Percentiles rank a stretch among this genome's conserved stretches.
Evolutionary conservation across 2,113 vertebrate genomes (phyloP).

Genomic region (Gopherus evgoodei): DNA sequence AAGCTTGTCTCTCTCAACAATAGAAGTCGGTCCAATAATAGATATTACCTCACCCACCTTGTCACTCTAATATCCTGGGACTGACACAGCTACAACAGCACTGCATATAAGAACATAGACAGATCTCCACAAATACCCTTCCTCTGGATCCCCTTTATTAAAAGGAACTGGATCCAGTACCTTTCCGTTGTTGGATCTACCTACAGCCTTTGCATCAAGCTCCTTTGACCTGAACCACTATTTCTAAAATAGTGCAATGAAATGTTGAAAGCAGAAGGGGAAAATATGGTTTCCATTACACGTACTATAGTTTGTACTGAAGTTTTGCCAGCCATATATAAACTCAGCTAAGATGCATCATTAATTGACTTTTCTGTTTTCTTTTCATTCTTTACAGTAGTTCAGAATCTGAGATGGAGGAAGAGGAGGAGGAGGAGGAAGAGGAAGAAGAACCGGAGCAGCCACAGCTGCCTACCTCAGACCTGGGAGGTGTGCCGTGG

Average conservation of each 20-base stretch:
- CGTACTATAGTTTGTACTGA: not conserved
- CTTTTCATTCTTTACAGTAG: conserved; percentile 81
- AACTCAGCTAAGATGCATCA: not conserved
- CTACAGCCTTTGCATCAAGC: not conserved
- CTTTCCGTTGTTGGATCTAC: not conserved
- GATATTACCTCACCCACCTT: not conserved
- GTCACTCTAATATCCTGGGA: too few species aligned
- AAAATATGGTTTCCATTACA: not conserved
- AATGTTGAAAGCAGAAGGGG: not conserved
- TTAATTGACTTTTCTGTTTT: not conserved
- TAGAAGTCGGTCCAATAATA: too few species aligned
- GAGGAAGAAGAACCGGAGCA: conserved; percentile 76
- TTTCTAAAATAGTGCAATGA: not conserved
- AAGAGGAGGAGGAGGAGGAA: conserved; percentile 83
- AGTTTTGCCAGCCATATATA: not conserved
- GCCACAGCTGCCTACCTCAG: conserved; percentile 79
- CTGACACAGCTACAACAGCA: too few species aligned
- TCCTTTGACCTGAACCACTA: not conserved
- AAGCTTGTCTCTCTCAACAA: too few species aligned
- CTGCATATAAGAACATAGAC: not conserved
- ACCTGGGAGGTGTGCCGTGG: conserved; percentile 94
- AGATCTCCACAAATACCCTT: not conserved
- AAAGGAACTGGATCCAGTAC: not conserved
- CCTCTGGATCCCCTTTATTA: not conserved
- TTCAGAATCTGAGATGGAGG: conserved; percentile 97